Percentiles rank a stretch among this genome's conserved stretches.
Evolutionary conservation across 1,140 invertebrate species (phyloP).

Genomic region (Lepidotrigona ventralis): DNA sequence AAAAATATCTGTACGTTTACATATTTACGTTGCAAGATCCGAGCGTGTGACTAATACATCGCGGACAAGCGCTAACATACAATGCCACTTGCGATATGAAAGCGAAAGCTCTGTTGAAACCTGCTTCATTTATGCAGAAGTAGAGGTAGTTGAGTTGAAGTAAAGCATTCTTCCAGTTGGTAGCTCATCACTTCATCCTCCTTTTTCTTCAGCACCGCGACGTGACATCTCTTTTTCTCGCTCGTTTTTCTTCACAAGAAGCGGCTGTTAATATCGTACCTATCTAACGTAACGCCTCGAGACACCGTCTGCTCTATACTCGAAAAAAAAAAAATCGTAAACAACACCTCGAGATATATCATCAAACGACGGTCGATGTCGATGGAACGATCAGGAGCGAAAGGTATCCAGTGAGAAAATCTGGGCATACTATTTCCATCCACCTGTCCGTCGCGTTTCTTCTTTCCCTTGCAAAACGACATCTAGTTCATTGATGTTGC

Average conservation of each 20-base stretch:
- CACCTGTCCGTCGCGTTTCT: too few relatives aligned
- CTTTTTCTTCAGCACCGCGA: not conserved
- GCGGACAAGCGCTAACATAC: not conserved
- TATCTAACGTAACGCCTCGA: constrained; percentile 10
- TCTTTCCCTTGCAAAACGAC: too few relatives aligned
- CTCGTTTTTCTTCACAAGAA: not conserved
- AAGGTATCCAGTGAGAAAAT: too few relatives aligned
- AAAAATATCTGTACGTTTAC: constrained; percentile 32
- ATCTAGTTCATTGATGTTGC: too few relatives aligned
- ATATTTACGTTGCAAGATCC: constrained; percentile 20
- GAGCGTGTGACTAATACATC: constrained; percentile 22
- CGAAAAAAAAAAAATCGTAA: constrained; percentile 9
- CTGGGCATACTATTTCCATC: too few relatives aligned
- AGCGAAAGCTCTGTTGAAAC: too few relatives aligned
- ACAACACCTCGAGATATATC: too few relatives aligned
- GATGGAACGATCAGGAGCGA: too few relatives aligned
- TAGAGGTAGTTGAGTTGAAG: too few relatives aligned
- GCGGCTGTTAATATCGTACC: constrained; percentile 33
- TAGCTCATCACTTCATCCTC: not conserved
- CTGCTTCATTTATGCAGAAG: constrained; percentile 17
- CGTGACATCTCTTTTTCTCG: too few relatives aligned
- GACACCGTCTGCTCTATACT: constrained; percentile 4
- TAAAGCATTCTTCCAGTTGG: constrained; percentile 26
- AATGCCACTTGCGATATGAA: constrained; percentile 20
- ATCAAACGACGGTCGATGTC: too few relatives aligned